These are phyloP conservation scores for Taphrorychus bicolor DNA, from an alignment of 2,888 invertebrate genomes.

Conservation along the genomic window DNA sequence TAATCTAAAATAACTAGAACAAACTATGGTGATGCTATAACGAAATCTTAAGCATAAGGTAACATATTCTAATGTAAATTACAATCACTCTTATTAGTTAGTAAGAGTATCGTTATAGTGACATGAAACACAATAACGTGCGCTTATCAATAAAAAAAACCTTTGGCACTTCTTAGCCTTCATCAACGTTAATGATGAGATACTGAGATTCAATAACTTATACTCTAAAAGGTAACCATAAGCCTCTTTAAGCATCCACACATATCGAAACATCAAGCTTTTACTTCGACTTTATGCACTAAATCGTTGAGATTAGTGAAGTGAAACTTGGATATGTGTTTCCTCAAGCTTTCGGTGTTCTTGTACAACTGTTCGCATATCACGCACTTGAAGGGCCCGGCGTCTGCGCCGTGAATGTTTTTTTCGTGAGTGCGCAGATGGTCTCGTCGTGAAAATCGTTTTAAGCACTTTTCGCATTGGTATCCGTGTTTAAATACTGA, in stretches of 20 bases:
- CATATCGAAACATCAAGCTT: conserved; percentile 41
- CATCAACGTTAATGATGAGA: not conserved
- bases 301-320: conserved; percentile 50
- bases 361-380: conserved; percentile 61
- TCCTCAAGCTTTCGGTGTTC: conserved; percentile 60
- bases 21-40: too few relatives aligned
- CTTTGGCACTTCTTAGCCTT: not conserved
- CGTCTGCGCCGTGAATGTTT: conserved; percentile 61
- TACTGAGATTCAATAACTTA: not conserved
- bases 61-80: too few relatives aligned
- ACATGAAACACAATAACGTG: too few relatives aligned
- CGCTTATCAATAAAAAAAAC: too few relatives aligned
- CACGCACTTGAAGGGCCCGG: conserved; percentile 59
- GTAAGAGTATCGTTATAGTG: too few relatives aligned
- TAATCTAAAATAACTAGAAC: too few relatives aligned
- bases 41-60: too few relatives aligned
- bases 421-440: conserved; percentile 61
- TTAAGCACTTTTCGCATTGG: conserved; percentile 58
- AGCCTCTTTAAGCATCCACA: not conserved
- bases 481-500: conserved; percentile 48
- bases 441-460: conserved; percentile 59
- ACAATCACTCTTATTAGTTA: too few relatives aligned
- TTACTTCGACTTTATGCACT: conserved; percentile 47
- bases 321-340: conserved; percentile 61
- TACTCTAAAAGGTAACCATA: not conserved